Percentiles rank a stretch among this genome's conserved stretches.
Evolutionary conservation across 1,140 invertebrate genomes (phyloP).

Genomic region (Leptinotarsa texana): DNA sequence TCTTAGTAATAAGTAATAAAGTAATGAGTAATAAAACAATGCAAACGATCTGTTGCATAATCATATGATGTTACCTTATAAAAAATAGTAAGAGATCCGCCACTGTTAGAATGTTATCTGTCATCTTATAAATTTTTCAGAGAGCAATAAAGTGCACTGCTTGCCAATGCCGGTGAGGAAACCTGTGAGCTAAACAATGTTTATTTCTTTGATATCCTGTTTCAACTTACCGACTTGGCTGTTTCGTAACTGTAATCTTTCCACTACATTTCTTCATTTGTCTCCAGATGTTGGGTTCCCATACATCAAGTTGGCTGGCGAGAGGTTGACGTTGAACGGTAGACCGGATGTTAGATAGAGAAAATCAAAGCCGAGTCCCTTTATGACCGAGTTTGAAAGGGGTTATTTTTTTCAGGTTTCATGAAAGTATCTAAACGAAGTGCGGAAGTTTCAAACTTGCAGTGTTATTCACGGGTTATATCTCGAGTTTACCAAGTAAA

Average conservation of each 20-base stretch:
- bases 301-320: slow-evolving; percentile 35
- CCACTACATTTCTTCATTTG: slow-evolving; percentile 49
- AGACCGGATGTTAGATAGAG: too few relatives aligned
- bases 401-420: too few relatives aligned
- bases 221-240: slow-evolving; percentile 39
- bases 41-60: too few relatives aligned
- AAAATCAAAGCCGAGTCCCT: too few relatives aligned
- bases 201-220: slow-evolving; percentile 48
- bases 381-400: too few relatives aligned
- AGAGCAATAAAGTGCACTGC: slow-evolving; percentile 42
- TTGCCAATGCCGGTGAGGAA: slow-evolving; percentile 31
- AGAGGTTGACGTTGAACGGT: background rate
- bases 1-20: too few relatives aligned
- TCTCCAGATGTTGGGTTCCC: slow-evolving; percentile 40
- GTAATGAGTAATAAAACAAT: too few relatives aligned
- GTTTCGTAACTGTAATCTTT: slow-evolving; percentile 38
- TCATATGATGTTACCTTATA: too few relatives aligned
- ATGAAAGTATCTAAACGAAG: too few relatives aligned
- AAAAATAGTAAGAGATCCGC: background rate
- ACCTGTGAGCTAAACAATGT: slow-evolving; percentile 41
- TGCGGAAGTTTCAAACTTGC: too few relatives aligned
- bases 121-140: slow-evolving; percentile 40
- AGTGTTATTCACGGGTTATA: too few relatives aligned
- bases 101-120: background rate
- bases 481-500: too few relatives aligned